phyloP scores from a whole-genome alignment of 2,888 invertebrate genomes.

The Volucella inflata region DNA sequence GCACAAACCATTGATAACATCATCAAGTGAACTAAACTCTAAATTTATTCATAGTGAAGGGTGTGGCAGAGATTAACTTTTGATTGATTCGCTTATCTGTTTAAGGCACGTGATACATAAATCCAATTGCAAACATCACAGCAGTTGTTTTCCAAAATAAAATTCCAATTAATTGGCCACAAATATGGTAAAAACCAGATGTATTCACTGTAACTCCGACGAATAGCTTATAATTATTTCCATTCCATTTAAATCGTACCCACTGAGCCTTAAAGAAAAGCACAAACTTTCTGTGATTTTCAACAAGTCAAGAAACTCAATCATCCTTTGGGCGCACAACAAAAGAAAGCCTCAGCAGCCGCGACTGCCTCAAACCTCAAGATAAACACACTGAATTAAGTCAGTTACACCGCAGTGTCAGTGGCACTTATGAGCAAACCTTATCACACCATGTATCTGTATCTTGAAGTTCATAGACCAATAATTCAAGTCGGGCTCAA shows the following conservation, averaged over 20 bases:
- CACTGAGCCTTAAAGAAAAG: constrained; percentile 45
- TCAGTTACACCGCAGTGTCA: constrained; percentile 28
- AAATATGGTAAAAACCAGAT: constrained; percentile 40
- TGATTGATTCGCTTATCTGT: too few species aligned
- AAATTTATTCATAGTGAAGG: too few species aligned
- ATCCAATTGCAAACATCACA: neutral
- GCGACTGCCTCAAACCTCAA: constrained; percentile 34
- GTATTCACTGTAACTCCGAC: neutral
- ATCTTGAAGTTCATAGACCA: constrained; percentile 56
- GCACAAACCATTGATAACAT: too few species aligned
- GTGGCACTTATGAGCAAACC: constrained; percentile 30
- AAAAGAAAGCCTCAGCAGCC: constrained; percentile 56
- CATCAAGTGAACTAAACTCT: too few species aligned
- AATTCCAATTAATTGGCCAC: constrained; percentile 53
- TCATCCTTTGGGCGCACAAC: constrained; percentile 28
- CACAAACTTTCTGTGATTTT: constrained; percentile 3
- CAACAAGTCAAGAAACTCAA: constrained; percentile 13
- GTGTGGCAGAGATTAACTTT: too few species aligned
- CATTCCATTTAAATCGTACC: constrained; percentile 27
- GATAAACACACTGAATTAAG: constrained; percentile 29
- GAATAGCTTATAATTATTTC: constrained; percentile 39
- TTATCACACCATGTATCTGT: constrained; percentile 13
- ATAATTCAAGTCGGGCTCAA: constrained; percentile 39
- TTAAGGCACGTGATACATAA: too few species aligned
- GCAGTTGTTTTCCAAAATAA: constrained; percentile 20